phyloP scores from a whole-genome alignment of 2,888 invertebrate species.

The Theristus sp. region DNA sequence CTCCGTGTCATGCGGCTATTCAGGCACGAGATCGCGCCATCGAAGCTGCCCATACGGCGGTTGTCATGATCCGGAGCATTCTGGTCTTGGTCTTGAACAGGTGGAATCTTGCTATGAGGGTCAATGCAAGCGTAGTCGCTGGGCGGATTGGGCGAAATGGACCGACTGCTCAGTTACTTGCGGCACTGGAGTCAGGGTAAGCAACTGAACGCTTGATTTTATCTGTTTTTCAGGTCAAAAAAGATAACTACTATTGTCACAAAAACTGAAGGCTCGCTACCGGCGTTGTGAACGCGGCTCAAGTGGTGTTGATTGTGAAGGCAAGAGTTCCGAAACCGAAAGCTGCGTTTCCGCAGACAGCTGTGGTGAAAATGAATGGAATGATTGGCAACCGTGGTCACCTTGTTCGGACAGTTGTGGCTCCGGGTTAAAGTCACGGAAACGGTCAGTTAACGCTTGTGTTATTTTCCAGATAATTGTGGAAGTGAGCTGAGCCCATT shows the following conservation, averaged over 20 bases:
- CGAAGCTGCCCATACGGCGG: not conserved
- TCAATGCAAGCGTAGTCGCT: not conserved
- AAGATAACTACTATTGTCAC: too few relatives aligned
- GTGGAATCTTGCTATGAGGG: not conserved
- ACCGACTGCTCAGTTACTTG: conserved; percentile 1
- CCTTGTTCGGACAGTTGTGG: conserved; percentile 22
- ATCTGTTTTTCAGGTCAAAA: too few relatives aligned
- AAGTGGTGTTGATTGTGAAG: not conserved
- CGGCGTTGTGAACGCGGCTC: not conserved
- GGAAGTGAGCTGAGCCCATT: too few relatives aligned
- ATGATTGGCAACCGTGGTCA: conserved; percentile 12
- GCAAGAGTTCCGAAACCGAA: not conserved
- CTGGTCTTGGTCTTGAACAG: not conserved
- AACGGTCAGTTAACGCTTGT: conserved; percentile 9
- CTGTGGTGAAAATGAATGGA: not conserved
- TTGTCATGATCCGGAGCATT: not conserved
- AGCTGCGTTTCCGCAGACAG: not conserved
- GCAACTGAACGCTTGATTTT: not conserved
- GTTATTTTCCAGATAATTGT: too few relatives aligned
- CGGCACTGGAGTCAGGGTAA: not conserved
- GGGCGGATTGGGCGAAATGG: not conserved
- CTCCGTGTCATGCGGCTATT: not conserved
- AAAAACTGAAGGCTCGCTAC: not conserved
- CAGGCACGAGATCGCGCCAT: not conserved
- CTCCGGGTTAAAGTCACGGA: conserved; percentile 20